phyloP scores from a whole-genome alignment of 2,797 vertebrate genomes.

The Tenualosa thibaudeaui region DNA sequence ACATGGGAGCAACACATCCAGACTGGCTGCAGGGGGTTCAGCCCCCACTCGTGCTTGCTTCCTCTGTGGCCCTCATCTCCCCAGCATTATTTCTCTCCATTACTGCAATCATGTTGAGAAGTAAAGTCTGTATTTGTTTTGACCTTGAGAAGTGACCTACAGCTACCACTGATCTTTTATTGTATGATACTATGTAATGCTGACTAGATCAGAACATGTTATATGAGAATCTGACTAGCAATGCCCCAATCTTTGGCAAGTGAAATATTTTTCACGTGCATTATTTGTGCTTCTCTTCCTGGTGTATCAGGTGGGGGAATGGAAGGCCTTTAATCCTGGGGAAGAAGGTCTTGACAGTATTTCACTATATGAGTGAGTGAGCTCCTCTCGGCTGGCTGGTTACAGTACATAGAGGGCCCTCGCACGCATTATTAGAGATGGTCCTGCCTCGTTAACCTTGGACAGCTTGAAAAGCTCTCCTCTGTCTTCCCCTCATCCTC shows the following conservation, averaged over 20 bases:
- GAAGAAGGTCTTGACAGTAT: slow-evolving; percentile 15
- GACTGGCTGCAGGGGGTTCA: background rate
- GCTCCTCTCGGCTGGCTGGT: slow-evolving; percentile 14
- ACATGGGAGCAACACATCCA: background rate
- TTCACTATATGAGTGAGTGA: slow-evolving; percentile 19
- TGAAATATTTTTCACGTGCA: background rate
- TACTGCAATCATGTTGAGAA: slow-evolving; percentile 33
- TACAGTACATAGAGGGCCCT: slow-evolving; percentile 17
- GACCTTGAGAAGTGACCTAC: background rate
- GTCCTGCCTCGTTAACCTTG: slow-evolving; percentile 10
- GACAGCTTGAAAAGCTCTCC: slow-evolving; percentile 9
- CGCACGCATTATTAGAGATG: background rate
- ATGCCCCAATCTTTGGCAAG: background rate
- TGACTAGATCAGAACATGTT: background rate
- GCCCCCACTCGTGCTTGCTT: background rate
- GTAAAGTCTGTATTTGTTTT: background rate
- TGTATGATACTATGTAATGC: background rate
- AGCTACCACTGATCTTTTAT: background rate
- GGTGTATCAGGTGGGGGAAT: background rate
- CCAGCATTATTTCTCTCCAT: slow-evolving; percentile 36
- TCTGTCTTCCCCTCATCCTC: slow-evolving; percentile 2
- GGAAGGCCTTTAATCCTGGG: background rate
- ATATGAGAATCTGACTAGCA: background rate
- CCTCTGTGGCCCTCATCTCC: slow-evolving; percentile 28
- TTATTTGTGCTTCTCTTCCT: background rate